A percentile compares a stretch with the other conserved stretches of the same genome.
These are phyloP conservation scores for Caenorhabditis angaria DNA, from an alignment of 2,888 invertebrate genomes.

Conservation along the genomic window DNA sequence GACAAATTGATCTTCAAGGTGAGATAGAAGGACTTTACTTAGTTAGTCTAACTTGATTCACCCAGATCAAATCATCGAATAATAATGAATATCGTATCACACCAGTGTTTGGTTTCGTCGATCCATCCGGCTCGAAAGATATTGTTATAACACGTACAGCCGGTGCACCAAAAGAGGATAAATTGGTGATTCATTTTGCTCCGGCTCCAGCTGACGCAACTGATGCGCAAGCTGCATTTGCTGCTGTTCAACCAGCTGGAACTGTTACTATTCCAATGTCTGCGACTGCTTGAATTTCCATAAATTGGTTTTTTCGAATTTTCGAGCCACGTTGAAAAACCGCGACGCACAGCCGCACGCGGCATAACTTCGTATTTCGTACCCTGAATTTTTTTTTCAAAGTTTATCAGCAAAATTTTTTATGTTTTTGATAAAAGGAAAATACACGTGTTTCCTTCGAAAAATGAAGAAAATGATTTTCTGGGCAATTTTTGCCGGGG, in stretches of 20 bases:
- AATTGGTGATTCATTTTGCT: slow-evolving; percentile 44
- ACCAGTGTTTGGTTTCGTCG: slow-evolving; percentile 58
- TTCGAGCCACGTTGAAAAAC: too few species aligned
- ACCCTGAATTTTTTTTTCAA: too few species aligned
- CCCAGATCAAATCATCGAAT: slow-evolving; percentile 54
- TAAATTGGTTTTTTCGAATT: too few species aligned
- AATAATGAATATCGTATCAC: slow-evolving; percentile 55
- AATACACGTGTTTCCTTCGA: too few species aligned
- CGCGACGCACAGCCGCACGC: too few species aligned
- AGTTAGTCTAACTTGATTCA: not conserved
- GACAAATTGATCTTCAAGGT: slow-evolving; percentile 40
- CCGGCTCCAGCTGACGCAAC: slow-evolving; percentile 46
- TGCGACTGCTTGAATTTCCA: slow-evolving; percentile 7
- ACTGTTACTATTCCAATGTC: slow-evolving; percentile 38
- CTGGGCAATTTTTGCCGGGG: not conserved
- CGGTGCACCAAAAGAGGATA: slow-evolving; percentile 45
- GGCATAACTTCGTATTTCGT: too few species aligned
- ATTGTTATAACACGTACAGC: slow-evolving; percentile 46
- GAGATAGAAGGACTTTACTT: not conserved
- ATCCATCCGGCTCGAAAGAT: slow-evolving; percentile 41
- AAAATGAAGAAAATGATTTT: too few species aligned
- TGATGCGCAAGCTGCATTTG: slow-evolving; percentile 49
- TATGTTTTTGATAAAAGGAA: too few species aligned
- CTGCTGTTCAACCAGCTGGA: slow-evolving; percentile 25
- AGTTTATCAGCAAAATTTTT: too few species aligned